These are phyloP conservation scores for Cerceris ruficornis DNA, from an alignment of 2,888 invertebrate genomes.

Conservation along the genomic window DNA sequence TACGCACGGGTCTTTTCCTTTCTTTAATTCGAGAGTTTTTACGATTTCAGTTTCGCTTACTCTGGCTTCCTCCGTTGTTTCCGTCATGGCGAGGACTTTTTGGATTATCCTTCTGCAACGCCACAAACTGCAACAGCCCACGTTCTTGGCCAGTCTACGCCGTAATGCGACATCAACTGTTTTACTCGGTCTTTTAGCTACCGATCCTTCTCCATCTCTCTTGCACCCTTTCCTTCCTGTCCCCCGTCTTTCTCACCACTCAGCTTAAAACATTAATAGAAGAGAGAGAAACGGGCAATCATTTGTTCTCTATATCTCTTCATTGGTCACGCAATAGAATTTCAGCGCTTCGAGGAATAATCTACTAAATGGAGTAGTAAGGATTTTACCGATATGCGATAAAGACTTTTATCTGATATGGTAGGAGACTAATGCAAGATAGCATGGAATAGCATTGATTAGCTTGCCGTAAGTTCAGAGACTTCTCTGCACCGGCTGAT, in stretches of 20 bases:
- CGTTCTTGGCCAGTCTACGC: slow-evolving; percentile 66
- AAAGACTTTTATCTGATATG: slow-evolving; percentile 35
- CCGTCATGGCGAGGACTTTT: slow-evolving; percentile 67
- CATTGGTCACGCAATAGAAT: too few relatives aligned
- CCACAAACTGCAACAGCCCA: slow-evolving; percentile 47
- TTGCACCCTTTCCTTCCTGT: slow-evolving; percentile 46
- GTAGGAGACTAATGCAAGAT: slow-evolving; percentile 37
- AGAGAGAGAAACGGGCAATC: too few relatives aligned
- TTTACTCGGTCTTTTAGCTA: slow-evolving; percentile 67
- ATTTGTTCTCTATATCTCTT: too few relatives aligned
- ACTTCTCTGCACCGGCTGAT: slow-evolving; percentile 39
- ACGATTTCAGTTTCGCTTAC: slow-evolving; percentile 67
- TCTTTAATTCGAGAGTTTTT: too few relatives aligned
- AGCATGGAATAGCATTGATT: slow-evolving; percentile 48
- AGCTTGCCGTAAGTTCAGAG: slow-evolving; percentile 35
- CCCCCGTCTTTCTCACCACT: slow-evolving; percentile 18
- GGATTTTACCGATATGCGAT: not conserved
- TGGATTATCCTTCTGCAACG: slow-evolving; percentile 15
- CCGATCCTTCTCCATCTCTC: slow-evolving; percentile 60
- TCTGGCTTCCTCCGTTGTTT: slow-evolving; percentile 77
- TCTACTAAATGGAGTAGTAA: not conserved
- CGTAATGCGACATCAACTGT: slow-evolving; percentile 78
- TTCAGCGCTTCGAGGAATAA: not conserved
- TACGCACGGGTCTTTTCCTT: not conserved
- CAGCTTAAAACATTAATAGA: too few relatives aligned